Conservation (phyloP, 2,113 vertebrate genomes). For the Dasypus novemcinctus region DNA sequence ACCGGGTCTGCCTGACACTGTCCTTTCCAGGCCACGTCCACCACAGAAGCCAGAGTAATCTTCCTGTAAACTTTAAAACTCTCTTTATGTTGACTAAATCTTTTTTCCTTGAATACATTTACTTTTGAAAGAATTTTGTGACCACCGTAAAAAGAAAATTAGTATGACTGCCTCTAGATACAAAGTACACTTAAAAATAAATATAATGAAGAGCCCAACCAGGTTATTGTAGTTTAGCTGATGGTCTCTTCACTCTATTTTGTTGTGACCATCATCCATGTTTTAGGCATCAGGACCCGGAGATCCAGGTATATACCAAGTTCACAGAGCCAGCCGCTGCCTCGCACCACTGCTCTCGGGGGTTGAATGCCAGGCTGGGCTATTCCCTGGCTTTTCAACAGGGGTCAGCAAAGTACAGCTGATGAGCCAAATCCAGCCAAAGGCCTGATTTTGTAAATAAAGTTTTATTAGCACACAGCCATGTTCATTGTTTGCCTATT, state of each 20-base stretch:
- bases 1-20: fast-evolving
- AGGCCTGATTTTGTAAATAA: slow-evolving; percentile 19
- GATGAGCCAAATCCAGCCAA: background rate
- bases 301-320: background rate
- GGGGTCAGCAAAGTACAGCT: background rate
- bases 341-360: background rate
- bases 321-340: fast-evolving
- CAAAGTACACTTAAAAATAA: background rate
- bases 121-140: background rate
- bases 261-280: fast-evolving
- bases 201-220: fast-evolving
- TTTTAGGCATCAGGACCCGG: background rate
- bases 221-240: fast-evolving
- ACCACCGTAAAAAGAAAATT: background rate
- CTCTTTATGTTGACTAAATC: background rate
- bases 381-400: background rate
- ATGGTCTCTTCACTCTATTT: background rate
- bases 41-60: too few relatives aligned
- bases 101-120: background rate
- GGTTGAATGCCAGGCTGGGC: background rate
- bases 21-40: background rate
- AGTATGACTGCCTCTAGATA: background rate
- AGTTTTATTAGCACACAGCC: slow-evolving; percentile 11
- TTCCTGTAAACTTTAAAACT: background rate
- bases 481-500: background rate